Percentiles rank a stretch among this genome's conserved stretches.
Conservation (phyloP, 1,140 invertebrate genomes). For the Anoplophora glabripennis region DNA sequence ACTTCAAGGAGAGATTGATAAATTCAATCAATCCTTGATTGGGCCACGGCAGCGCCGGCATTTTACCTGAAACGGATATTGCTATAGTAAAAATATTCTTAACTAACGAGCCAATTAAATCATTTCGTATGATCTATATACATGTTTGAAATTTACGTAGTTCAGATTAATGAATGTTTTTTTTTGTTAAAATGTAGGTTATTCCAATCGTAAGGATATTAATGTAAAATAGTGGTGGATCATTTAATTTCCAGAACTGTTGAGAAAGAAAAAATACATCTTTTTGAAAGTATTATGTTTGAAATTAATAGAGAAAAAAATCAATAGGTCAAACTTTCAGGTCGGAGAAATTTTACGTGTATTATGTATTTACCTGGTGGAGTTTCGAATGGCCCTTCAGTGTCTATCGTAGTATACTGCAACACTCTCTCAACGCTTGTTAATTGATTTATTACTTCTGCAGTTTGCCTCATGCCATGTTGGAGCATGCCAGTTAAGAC, state of each 20-base stretch:
- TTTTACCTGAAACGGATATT: conserved; percentile 38
- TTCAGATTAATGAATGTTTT: too few relatives aligned
- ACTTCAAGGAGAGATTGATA: conserved; percentile 59
- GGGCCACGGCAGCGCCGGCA: conserved; percentile 68
- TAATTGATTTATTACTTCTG: conserved; percentile 81
- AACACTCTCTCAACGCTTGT: conserved; percentile 76
- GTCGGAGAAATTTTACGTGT: conserved; percentile 10
- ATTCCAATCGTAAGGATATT: too few relatives aligned
- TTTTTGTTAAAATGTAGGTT: too few relatives aligned
- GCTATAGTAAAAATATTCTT: conserved; percentile 14
- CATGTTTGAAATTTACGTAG: too few relatives aligned
- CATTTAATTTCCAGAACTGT: too few relatives aligned
- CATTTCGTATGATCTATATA: too few relatives aligned
- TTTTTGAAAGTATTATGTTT: too few relatives aligned
- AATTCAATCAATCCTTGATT: conserved; percentile 64
- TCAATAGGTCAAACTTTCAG: too few relatives aligned
- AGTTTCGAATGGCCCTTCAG: conserved; percentile 52
- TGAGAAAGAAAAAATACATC: too few relatives aligned
- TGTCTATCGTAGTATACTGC: conserved; percentile 67
- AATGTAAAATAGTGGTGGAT: too few relatives aligned
- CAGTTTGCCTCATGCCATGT: conserved; percentile 76
- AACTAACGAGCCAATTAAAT: too few relatives aligned
- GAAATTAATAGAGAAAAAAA: too few relatives aligned
- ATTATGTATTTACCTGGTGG: conserved; percentile 49
- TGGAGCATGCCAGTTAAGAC: conserved; percentile 82